These are phyloP conservation scores for Psilopsiagon aymara DNA, from an alignment of 2,113 vertebrate genomes.

Conservation along the genomic window DNA sequence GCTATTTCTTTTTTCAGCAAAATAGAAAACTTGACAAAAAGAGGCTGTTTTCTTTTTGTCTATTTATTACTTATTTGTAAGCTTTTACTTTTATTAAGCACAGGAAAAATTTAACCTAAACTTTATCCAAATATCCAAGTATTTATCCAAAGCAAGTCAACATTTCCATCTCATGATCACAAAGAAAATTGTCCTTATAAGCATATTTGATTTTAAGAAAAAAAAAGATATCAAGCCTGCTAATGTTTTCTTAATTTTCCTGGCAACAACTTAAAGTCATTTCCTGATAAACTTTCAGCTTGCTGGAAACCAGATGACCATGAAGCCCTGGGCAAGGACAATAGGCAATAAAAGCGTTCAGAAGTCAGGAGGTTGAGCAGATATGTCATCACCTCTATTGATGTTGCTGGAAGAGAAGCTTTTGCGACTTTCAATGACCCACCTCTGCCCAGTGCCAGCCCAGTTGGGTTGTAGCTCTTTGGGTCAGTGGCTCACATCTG, in stretches of 20 bases:
- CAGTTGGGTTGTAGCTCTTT: not conserved
- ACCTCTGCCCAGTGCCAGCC: not conserved
- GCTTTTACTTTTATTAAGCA: not conserved
- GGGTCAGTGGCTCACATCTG: not conserved
- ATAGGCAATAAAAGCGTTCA: not conserved
- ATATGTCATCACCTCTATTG: not conserved
- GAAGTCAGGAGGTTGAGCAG: not conserved
- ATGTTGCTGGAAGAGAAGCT: not conserved
- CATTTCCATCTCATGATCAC: not conserved
- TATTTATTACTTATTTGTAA: not conserved
- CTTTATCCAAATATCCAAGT: not conserved
- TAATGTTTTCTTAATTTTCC: not conserved
- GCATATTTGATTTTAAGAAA: not conserved
- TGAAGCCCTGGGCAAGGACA: not conserved
- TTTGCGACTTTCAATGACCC: fast-evolving
- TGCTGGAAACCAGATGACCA: not conserved
- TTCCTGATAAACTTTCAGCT: not conserved
- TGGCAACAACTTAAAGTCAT: not conserved
- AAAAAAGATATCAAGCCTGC: not conserved
- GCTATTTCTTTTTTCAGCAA: not conserved
- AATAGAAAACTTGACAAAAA: not conserved
- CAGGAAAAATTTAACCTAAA: not conserved
- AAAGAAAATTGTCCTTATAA: not conserved
- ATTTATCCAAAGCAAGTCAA: not conserved
- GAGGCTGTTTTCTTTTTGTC: not conserved